A percentile compares a stretch with the other conserved stretches of the same genome.
Evolutionary conservation across 1,140 invertebrate species (phyloP).

Genomic region (Papilio xuthus): DNA sequence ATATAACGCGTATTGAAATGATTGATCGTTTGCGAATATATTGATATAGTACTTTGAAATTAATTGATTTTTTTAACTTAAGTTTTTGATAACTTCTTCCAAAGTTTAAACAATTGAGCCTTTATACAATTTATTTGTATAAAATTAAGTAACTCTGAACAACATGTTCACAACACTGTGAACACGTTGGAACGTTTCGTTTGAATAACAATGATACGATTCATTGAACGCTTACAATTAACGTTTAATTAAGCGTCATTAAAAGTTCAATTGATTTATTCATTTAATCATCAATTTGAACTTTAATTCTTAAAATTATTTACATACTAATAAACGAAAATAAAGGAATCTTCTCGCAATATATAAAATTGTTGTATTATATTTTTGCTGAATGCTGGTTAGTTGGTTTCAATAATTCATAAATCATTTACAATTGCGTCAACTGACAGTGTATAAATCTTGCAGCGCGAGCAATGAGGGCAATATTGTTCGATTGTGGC

Average conservation of each 20-base stretch:
- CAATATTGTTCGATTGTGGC: conserved; percentile 2
- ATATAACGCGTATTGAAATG: too few species aligned
- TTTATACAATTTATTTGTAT: background rate
- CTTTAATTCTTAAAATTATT: background rate
- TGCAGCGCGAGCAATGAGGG: background rate
- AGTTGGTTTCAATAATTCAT: background rate
- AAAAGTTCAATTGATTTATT: too few species aligned
- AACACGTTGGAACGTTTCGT: background rate
- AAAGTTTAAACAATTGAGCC: too few species aligned
- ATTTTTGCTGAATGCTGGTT: background rate
- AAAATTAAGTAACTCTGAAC: background rate
- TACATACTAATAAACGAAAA: background rate
- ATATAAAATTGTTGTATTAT: background rate
- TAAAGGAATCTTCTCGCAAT: background rate
- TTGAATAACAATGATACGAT: background rate
- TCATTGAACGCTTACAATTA: background rate
- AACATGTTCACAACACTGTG: too few species aligned
- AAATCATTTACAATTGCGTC: conserved; percentile 15
- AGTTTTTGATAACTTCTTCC: too few species aligned
- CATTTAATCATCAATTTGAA: background rate
- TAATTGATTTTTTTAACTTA: too few species aligned
- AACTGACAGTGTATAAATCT: conserved; percentile 24
- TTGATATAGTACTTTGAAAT: too few species aligned
- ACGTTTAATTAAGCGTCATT: background rate
- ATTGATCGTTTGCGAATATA: too few species aligned